Evolutionary conservation across 2,888 invertebrate species (phyloP).

Genomic region (Metopia argyrocephala): DNA sequence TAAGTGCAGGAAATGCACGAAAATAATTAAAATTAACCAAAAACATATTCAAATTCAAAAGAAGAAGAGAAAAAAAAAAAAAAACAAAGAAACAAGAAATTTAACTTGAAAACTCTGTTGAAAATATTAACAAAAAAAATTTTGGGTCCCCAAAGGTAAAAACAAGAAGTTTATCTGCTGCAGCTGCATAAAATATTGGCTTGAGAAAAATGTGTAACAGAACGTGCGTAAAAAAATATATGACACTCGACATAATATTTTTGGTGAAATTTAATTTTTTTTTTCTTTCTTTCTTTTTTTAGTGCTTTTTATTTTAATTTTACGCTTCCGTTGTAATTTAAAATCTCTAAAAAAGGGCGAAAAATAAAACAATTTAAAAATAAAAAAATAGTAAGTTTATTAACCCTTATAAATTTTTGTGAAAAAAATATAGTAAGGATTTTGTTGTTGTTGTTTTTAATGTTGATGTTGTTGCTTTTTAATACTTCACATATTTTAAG

Average conservation of each 20-base stretch:
- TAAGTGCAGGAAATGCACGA: not conserved
- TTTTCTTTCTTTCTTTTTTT: not conserved
- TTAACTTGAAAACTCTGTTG: not conserved
- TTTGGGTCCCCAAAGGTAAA: slow-evolving; percentile 28
- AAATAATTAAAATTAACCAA: not conserved
- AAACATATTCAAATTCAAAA: not conserved
- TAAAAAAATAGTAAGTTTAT: slow-evolving; percentile 46
- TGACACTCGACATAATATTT: slow-evolving; percentile 34
- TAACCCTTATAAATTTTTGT: slow-evolving; percentile 53
- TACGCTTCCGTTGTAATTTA: slow-evolving; percentile 27
- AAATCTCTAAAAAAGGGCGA: slow-evolving; percentile 7
- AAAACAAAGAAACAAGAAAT: not conserved
- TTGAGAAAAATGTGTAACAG: not conserved
- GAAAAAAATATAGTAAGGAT: not conserved
- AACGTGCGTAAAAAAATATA: slow-evolving; percentile 51
- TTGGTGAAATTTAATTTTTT: slow-evolving; percentile 26
- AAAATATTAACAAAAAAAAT: not conserved
- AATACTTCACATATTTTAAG: slow-evolving; percentile 37
- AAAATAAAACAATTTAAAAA: not conserved
- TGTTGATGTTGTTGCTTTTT: slow-evolving; percentile 23
- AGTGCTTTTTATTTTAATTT: not conserved
- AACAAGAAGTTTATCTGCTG: slow-evolving; percentile 19
- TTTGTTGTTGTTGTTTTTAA: slow-evolving; percentile 13
- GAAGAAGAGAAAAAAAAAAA: not conserved
- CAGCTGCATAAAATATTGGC: slow-evolving; percentile 6